Conservation (phyloP, 2,113 vertebrate species). For the Nyctereutes procyonoides region DNA sequence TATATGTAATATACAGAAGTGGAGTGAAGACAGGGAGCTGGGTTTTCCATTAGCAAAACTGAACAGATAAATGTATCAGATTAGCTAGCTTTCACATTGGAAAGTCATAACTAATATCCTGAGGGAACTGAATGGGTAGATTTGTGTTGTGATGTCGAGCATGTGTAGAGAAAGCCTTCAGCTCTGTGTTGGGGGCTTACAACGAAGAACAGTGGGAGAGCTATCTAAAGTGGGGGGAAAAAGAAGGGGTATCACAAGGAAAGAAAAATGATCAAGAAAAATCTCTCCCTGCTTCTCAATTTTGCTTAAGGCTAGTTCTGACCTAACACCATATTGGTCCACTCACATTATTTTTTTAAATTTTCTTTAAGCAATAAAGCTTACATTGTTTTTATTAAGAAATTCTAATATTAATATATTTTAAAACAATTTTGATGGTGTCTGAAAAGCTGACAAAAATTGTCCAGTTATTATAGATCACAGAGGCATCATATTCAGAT, state of each 20-base stretch:
- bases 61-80: background rate
- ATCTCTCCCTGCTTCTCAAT: background rate
- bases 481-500: background rate
- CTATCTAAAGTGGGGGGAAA: rapidly evolving
- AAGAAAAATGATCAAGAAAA: background rate
- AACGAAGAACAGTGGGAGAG: background rate
- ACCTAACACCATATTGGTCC: background rate
- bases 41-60: background rate
- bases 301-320: background rate
- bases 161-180: background rate
- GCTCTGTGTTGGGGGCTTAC: background rate
- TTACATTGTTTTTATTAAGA: background rate
- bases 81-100: background rate
- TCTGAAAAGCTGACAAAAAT: background rate
- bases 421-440: background rate
- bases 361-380: background rate
- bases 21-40: background rate
- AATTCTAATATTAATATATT: background rate
- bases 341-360: background rate
- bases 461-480: background rate
- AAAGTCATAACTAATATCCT: background rate
- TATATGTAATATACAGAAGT: background rate
- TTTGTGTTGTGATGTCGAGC: background rate
- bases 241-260: background rate
- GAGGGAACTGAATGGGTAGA: background rate